A percentile compares a stretch with the other conserved stretches of the same genome.
Conservation (phyloP, 2,888 invertebrate species). For the Clivina fossor region DNA sequence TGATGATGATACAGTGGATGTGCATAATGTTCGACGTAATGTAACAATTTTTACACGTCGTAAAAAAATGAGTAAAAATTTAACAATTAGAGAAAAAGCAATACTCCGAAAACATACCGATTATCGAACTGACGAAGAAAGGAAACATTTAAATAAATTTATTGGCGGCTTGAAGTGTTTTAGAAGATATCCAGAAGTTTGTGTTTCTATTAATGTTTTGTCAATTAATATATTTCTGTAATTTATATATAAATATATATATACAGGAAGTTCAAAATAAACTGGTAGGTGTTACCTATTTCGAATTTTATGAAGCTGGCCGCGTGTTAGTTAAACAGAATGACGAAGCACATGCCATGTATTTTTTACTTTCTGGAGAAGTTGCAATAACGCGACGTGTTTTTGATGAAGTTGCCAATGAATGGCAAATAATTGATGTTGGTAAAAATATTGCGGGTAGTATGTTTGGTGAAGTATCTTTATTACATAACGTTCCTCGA, state of each 20-base stretch:
- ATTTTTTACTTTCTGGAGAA: conserved; percentile 67
- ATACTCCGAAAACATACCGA: conserved; percentile 59
- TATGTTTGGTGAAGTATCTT: conserved; percentile 68
- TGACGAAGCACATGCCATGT: conserved; percentile 61
- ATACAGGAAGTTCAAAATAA: conserved; percentile 61
- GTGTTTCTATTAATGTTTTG: not conserved
- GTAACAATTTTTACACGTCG: conserved; percentile 49
- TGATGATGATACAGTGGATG: conserved; percentile 49
- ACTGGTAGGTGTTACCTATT: conserved; percentile 63
- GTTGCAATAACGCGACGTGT: conserved; percentile 56
- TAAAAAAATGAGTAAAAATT: conserved; percentile 46
- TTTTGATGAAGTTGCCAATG: conserved; percentile 57
- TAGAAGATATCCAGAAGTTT: conserved; percentile 61
- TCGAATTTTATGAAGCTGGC: conserved; percentile 61
- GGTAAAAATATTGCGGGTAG: conserved; percentile 60
- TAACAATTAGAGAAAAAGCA: conserved; percentile 59
- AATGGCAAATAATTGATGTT: conserved; percentile 54
- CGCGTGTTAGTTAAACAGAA: conserved; percentile 64
- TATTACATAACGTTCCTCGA: conserved; percentile 63
- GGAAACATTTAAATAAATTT: conserved; percentile 59
- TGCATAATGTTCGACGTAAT: conserved; percentile 58
- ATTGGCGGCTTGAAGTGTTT: conserved; percentile 66
- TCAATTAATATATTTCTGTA: not conserved
- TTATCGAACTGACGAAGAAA: conserved; percentile 62
- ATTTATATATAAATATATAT: not conserved